These are phyloP conservation scores for Chunga burmeisteri DNA, from an alignment of 2,113 vertebrate genomes.

Conservation along the genomic window DNA sequence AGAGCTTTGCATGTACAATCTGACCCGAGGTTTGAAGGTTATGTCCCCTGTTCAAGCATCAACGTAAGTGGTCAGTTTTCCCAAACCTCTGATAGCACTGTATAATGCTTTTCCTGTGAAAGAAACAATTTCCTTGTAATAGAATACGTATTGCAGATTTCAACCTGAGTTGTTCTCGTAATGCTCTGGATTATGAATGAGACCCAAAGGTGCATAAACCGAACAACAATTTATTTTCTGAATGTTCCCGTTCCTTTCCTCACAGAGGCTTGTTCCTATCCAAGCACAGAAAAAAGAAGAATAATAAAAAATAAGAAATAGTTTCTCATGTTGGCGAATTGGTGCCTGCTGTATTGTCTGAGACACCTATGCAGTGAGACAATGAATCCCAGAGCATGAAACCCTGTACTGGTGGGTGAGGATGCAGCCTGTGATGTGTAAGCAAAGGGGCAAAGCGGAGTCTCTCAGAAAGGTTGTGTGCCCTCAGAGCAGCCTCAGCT, in stretches of 20 bases:
- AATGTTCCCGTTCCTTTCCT: slow-evolving; percentile 10
- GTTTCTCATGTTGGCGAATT: background rate
- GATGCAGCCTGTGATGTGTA: background rate
- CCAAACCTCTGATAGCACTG: background rate
- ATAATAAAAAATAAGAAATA: background rate
- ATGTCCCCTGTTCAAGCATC: background rate
- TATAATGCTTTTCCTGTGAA: background rate
- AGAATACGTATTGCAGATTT: slow-evolving; percentile 22
- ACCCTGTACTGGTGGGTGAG: background rate
- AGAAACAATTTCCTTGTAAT: background rate
- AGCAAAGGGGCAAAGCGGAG: background rate
- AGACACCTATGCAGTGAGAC: background rate
- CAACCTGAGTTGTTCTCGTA: background rate
- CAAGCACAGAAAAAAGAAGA: background rate
- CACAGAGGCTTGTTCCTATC: background rate
- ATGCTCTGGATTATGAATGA: slow-evolving; percentile 10
- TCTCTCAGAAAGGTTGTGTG: background rate
- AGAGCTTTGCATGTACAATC: background rate
- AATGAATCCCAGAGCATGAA: background rate
- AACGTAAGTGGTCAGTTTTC: background rate
- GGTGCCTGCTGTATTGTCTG: background rate
- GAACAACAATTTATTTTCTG: background rate
- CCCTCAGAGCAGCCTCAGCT: background rate
- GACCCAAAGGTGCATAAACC: slow-evolving; percentile 30
- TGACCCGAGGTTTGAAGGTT: background rate